Percentiles rank a stretch among this genome's conserved stretches.
These are phyloP conservation scores for Melieria crassipennis DNA, from an alignment of 2,888 invertebrate genomes.

Conservation along the genomic window DNA sequence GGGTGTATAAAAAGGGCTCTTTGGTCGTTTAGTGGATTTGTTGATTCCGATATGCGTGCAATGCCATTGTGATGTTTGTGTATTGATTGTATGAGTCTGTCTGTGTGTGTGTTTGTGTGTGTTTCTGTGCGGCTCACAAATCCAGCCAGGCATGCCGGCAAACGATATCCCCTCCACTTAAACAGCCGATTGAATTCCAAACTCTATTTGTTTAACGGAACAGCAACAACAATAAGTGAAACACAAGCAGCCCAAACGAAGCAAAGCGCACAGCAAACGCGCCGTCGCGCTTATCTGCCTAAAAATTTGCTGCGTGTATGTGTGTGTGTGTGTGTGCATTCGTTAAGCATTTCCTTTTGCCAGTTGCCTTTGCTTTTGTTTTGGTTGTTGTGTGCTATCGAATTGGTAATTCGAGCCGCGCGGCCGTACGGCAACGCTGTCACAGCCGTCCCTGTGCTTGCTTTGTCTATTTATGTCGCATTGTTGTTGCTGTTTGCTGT, in stretches of 20 bases:
- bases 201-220: neutral
- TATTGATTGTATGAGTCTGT: too few species aligned
- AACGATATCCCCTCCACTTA: neutral
- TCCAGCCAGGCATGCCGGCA: neutral
- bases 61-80: too few species aligned
- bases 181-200: slow-evolving; percentile 3
- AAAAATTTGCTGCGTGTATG: neutral
- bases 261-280: neutral
- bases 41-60: too few species aligned
- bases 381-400: too few species aligned
- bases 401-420: too few species aligned
- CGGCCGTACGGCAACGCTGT: too few species aligned
- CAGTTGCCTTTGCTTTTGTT: too few species aligned
- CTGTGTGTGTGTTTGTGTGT: neutral
- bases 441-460: too few species aligned
- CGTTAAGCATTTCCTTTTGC: too few species aligned
- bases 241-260: neutral
- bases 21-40: too few species aligned
- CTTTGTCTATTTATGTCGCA: neutral
- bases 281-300: neutral
- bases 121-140: neutral
- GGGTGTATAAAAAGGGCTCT: too few species aligned
- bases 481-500: neutral
- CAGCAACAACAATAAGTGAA: neutral
- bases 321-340: slow-evolving; percentile 13